These are phyloP conservation scores for Drosophila novamexicana DNA, from an alignment of 1,140 invertebrate genomes.

Conservation along the genomic window DNA sequence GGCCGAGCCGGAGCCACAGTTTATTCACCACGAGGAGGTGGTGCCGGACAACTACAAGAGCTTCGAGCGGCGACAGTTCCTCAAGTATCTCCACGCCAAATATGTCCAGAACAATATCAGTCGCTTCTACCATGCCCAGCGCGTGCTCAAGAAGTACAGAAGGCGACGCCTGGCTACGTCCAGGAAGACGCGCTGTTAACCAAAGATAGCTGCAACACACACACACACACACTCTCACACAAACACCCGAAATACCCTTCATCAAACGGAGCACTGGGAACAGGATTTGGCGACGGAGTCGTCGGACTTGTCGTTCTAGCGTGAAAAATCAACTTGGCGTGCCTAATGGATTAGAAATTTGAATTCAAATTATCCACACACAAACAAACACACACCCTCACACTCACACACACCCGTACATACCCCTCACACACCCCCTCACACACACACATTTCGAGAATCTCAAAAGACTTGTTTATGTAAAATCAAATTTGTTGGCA, in stretches of 20 bases:
- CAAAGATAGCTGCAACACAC: slow-evolving; percentile 38
- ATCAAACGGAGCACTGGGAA: too few relatives aligned
- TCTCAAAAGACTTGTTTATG: slow-evolving; percentile 73
- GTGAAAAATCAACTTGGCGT: slow-evolving; percentile 30
- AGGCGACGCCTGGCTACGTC: slow-evolving; percentile 18
- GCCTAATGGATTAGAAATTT: slow-evolving; percentile 62
- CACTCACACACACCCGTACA: slow-evolving; percentile 16
- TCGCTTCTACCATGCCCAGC: slow-evolving; percentile 69
- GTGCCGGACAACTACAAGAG: slow-evolving; percentile 53
- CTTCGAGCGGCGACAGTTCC: slow-evolving; percentile 52
- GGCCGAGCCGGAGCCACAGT: slow-evolving; percentile 44
- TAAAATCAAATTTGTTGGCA: slow-evolving; percentile 52
- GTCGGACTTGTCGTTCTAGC: background rate
- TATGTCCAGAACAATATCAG: slow-evolving; percentile 70
- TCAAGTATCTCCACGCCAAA: slow-evolving; percentile 78
- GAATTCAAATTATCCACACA: slow-evolving; percentile 47
- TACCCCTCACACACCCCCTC: slow-evolving; percentile 6
- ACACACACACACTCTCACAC: too few relatives aligned
- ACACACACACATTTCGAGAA: slow-evolving; percentile 64
- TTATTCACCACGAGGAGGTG: slow-evolving; percentile 73
- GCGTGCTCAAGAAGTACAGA: slow-evolving; percentile 72
- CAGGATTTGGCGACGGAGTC: background rate
- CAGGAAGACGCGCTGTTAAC: slow-evolving; percentile 31
- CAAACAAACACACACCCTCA: slow-evolving; percentile 17
- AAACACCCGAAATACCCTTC: too few relatives aligned